Conservation (phyloP, 2,113 vertebrate genomes). For the Plecotus auritus region DNA sequence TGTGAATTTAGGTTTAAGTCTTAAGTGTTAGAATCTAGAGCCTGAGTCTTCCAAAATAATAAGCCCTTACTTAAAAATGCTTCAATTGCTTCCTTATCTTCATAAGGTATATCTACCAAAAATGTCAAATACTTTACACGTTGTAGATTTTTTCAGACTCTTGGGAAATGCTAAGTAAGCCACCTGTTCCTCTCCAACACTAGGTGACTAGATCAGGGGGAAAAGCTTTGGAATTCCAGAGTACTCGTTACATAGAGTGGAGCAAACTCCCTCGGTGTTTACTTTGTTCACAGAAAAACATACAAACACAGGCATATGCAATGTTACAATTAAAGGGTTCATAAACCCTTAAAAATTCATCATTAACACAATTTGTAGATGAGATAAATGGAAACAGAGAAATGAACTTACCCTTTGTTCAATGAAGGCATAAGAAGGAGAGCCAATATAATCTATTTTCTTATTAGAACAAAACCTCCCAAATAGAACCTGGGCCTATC, state of each 20-base stretch:
- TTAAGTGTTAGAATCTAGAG: not conserved
- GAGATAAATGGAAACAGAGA: not conserved
- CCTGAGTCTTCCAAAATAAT: not conserved
- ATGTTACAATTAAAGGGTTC: not conserved
- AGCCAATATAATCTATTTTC: not conserved
- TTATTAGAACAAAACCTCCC: not conserved
- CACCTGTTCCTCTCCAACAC: not conserved
- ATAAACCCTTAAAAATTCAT: not conserved
- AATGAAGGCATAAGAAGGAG: not conserved
- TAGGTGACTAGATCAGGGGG: not conserved
- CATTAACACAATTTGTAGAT: not conserved
- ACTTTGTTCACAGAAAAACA: not conserved
- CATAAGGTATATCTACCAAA: not conserved
- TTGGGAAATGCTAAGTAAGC: not conserved
- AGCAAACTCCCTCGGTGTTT: not conserved
- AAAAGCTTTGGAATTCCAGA: not conserved
- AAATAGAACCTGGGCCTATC: not conserved
- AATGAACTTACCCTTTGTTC: not conserved
- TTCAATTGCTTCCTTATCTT: not conserved
- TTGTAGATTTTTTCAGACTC: not conserved
- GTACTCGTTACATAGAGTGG: not conserved
- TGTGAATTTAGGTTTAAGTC: not conserved
- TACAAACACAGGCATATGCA: not conserved
- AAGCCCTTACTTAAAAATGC: not conserved
- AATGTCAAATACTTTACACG: not conserved